Base-by-base conservation (phyloP, 2,113 vertebrate genomes). In the Notarius quadriscutis region DNA sequence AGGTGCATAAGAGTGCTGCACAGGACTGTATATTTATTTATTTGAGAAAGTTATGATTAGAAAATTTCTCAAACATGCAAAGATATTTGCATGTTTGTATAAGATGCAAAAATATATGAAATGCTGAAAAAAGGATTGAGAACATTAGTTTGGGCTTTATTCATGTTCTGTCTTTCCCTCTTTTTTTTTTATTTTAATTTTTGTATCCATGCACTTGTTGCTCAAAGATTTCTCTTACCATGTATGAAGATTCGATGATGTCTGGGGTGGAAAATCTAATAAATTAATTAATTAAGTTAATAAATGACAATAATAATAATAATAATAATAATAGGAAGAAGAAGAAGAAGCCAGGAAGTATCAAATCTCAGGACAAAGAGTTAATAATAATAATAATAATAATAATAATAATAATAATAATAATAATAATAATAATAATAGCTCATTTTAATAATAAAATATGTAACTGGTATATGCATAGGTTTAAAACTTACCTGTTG, bases 211-310 rank as follows among this genome's bases (percentile, higher is more conserved):
- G 25, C 50, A 27, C 12, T 57, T 65, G 77, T 34, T 30, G 22
- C 27, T 22, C 8, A 25, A 7, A 51, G 65, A 18, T 58, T 87
- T 18, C 30, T 57, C 89, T 88, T 88, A 90, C 89, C 89, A 90
- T 90, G 34, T 75, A 11, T 51, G 58, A 50, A 50, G 67, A 69
- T 48, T 65, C 17, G 1, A 18, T 69, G 51, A 63, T 27, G 63
- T 72, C 84, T 10, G 8, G 15, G 5, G 86, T 55, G 50, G 74
- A 41, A 63, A 84, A 41, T 55, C 81, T 78, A 53, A 55, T 53
- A 83, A 50, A 51, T 14, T 25, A 25, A 60, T 51, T 41, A 4
- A 41, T 41, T 4, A 41, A 41, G 41, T 41, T 25, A 48, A 22
- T 62, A 41, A 41, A 41, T 41, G 41, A 41, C 41, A 41, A 41